These are phyloP conservation scores for Pelosia muscerda DNA, from an alignment of 2,888 invertebrate genomes.

Conservation along the genomic window DNA sequence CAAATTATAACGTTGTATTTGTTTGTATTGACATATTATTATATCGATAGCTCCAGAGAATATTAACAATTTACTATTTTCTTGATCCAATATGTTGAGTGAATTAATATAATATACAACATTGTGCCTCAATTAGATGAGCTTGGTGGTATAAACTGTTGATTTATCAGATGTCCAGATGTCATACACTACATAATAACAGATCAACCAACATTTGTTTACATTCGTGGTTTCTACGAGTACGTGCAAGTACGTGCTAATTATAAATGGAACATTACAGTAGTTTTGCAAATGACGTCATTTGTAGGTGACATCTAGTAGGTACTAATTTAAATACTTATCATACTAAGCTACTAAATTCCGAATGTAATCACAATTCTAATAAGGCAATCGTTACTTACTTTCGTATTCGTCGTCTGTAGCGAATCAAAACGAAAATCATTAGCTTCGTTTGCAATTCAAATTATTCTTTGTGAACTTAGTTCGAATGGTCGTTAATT, in stretches of 20 bases:
- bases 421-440: conserved; percentile 57
- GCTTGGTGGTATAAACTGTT: neutral
- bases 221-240: too few relatives aligned
- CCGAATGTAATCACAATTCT: neutral
- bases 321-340: neutral
- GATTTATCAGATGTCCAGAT: too few relatives aligned
- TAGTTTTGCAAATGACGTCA: too few relatives aligned
- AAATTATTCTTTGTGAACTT: conserved; percentile 54
- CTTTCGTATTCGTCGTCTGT: conserved; percentile 35
- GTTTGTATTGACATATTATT: too few relatives aligned
- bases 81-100: neutral
- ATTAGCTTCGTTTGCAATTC: conserved; percentile 67
- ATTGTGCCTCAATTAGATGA: too few relatives aligned
- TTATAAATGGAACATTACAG: too few relatives aligned
- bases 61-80: neutral
- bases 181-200: too few relatives aligned
- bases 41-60: neutral
- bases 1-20: too few relatives aligned
- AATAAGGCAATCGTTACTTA: conserved; percentile 24
- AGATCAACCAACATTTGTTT: too few relatives aligned
- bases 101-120: too few relatives aligned
- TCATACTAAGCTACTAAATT: neutral
- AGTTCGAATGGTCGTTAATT: conserved; percentile 58
- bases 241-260: too few relatives aligned
- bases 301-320: too few relatives aligned